Evolutionary conservation across 2,797 vertebrate genomes (phyloP).

Genomic region (Pelodytes ibericus): DNA sequence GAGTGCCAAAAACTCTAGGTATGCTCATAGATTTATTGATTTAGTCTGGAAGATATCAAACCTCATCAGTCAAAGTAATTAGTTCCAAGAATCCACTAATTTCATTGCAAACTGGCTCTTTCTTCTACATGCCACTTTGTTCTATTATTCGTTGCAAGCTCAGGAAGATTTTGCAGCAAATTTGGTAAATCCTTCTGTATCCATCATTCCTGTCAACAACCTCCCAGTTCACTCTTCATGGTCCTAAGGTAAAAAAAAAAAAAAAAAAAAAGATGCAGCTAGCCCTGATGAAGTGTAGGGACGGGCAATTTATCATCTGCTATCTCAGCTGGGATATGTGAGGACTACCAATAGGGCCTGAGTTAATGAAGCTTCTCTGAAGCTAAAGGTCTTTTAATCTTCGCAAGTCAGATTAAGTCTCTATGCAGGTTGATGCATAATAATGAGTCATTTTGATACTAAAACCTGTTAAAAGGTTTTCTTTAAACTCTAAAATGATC

Average conservation of each 20-base stretch:
- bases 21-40: no score
- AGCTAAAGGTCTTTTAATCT: not conserved
- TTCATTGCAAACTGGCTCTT: not conserved
- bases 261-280: not conserved
- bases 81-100: no score
- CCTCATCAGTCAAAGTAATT: no score
- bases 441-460: not conserved
- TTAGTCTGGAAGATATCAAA: no score
- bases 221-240: not conserved
- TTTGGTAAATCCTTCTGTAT: not conserved
- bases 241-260: not conserved
- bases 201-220: not conserved
- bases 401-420: not conserved
- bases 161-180: not conserved
- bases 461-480: not conserved
- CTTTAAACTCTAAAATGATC: no score
- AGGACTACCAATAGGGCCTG: not conserved
- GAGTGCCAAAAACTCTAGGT: no score
- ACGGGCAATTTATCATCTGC: not conserved
- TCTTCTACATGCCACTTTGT: not conserved
- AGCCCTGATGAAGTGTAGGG: not conserved
- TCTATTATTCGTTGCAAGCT: not conserved
- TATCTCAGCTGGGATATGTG: not conserved
- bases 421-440: not conserved
- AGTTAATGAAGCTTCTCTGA: not conserved